Base-by-base conservation (phyloP, 1,140 invertebrate species). In the Gonatopus flavifemur region DNA sequence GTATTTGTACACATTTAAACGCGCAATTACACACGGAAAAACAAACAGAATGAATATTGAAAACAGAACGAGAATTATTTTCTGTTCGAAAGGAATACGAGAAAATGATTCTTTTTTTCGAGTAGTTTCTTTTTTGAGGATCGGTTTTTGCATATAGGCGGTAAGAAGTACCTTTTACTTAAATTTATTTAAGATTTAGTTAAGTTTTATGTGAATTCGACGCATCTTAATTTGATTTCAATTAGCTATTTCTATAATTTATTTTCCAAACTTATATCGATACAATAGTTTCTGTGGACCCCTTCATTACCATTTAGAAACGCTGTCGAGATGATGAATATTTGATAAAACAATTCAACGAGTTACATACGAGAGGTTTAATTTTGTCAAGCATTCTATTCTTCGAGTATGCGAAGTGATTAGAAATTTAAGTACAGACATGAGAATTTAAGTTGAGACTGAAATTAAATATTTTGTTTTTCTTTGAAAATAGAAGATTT, bases 381-480 rank as follows among this genome's bases (percentile, higher is more conserved):
- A n/a, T n/a, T n/a, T n/a, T n/a, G n/a, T n/a, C n/a, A n/a, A n/a
- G n/a, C n/a, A n/a, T n/a, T n/a, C n/a, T n/a, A n/a, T n/a, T n/a
- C n/a, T n/a, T n/a, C n/a, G n/a, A n/a, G n/a, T n/a, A n/a, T n/a
- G n/a, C n/a, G n/a, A n/a, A n/a, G n/a, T n/a, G n/a, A n/a, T n/a
- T n/a, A n/a, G n/a, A n/a, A n/a, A n/a, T n/a, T n/a, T n/a, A n/a
- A n/a, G n/a, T n/a, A n/a, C n/a, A n/a, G n/a, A n/a, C n/a, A n/a
- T n/a, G n/a, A n/a, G n/a, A n/a, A 62, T 43, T 57, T 62, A 54
- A 52, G 57, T 57, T 62, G 59, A 64, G 60, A 64, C 62, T 64
- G 62, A 64, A 33, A 48, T 57, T 57, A 32, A 30, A 33, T 42
- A 45, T 19, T 38, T 30, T 41, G 48, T 47, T 19, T 42, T n/a